Percentiles rank a stretch among this genome's conserved stretches.
Conservation (phyloP, 2,797 vertebrate genomes). For the Hyperoplus lanceolatus region DNA sequence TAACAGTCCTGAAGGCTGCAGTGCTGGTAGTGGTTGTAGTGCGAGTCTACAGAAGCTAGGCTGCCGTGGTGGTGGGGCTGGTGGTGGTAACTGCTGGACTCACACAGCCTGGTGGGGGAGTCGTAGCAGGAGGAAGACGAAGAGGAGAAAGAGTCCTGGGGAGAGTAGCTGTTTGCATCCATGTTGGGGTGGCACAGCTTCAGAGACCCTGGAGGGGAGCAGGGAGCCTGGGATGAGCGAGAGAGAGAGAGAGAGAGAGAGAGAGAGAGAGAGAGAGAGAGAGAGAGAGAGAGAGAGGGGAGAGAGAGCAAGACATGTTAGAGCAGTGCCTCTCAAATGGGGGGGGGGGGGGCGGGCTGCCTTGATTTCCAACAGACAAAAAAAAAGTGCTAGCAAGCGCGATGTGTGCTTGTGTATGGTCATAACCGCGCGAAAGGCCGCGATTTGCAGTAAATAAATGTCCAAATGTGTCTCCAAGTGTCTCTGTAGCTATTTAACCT, state of each 20-base stretch:
- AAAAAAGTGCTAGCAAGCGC: too few relatives aligned
- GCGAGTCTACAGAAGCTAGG: slow-evolving; percentile 80
- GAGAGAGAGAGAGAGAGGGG: too few relatives aligned
- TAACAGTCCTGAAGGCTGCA: slow-evolving; percentile 75
- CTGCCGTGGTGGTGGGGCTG: slow-evolving; percentile 51
- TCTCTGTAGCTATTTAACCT: too few relatives aligned
- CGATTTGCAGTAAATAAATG: too few relatives aligned
- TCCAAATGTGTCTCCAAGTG: too few relatives aligned
- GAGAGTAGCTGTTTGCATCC: slow-evolving; percentile 88
- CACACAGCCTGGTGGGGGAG: slow-evolving; percentile 84
- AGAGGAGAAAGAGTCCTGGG: slow-evolving; percentile 86
- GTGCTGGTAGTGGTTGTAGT: slow-evolving; percentile 83
- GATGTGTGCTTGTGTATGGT: too few relatives aligned
- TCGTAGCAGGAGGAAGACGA: slow-evolving; percentile 85
- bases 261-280: too few relatives aligned
- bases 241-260: not conserved
- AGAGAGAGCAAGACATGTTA: too few relatives aligned
- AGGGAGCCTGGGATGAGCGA: slow-evolving; percentile 80
- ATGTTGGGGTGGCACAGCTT: slow-evolving; percentile 83
- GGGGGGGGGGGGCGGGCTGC: too few relatives aligned
- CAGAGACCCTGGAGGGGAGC: slow-evolving; percentile 84
- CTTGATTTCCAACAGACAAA: too few relatives aligned
- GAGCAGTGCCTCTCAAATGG: too few relatives aligned
- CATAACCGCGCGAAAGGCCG: too few relatives aligned
- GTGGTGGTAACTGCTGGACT: slow-evolving; percentile 62